Conservation (phyloP, 1,140 invertebrate species). For the Chrysoperla carnea region DNA sequence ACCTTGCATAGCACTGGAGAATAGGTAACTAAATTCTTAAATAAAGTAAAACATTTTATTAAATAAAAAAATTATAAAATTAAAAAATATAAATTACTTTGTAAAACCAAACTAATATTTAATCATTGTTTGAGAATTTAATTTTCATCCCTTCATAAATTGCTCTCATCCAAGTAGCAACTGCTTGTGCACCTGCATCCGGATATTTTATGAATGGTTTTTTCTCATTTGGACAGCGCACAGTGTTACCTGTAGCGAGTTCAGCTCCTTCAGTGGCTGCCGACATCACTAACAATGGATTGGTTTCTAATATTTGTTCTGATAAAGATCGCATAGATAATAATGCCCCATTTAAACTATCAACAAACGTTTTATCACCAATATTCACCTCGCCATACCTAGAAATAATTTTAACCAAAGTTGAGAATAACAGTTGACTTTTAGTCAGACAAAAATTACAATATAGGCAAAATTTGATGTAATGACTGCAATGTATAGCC, state of each 20-base stretch:
- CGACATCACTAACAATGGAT: conserved; percentile 11
- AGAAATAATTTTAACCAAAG: conserved; percentile 3
- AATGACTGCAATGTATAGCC: no score
- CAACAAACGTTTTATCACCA: conserved; percentile 38
- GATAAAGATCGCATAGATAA: conserved; percentile 12
- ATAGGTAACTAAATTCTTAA: no score
- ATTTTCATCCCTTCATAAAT: conserved; percentile 27
- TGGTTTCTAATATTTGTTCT: conserved; percentile 10
- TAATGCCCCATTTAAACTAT: conserved; percentile 21
- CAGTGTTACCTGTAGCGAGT: neutral
- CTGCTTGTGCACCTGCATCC: conserved; percentile 38
- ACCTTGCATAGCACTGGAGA: no score
- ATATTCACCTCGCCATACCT: conserved; percentile 28
- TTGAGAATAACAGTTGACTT: no score
- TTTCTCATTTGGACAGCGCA: no score
- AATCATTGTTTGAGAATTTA: no score
- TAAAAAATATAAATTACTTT: no score
- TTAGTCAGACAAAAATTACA: no score
- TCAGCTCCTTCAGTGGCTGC: conserved; percentile 28
- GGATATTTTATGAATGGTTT: conserved; percentile 16
- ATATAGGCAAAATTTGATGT: no score
- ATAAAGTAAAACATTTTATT: no score
- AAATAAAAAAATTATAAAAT: no score
- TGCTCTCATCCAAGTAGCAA: conserved; percentile 37
- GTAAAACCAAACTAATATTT: no score